Evolutionary conservation across 2,888 invertebrate species (phyloP), one percentile per base, ranked within the genome.

Genomic region (Crepidodera aurea): DNA sequence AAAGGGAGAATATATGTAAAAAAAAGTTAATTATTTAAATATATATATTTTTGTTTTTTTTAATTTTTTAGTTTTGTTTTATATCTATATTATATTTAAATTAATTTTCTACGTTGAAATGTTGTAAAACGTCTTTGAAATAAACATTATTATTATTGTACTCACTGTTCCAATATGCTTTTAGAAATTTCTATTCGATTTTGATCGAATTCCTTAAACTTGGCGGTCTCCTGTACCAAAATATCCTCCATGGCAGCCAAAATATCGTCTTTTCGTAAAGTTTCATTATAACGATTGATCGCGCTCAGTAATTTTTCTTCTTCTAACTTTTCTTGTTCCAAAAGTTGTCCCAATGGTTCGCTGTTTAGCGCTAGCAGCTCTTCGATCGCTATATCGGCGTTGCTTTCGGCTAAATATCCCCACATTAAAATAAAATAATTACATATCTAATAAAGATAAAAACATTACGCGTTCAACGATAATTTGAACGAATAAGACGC

Each of bases 211-310:
- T 86, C 82, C 73, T 85, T 84, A 67, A 90, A 86, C 65, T 86
- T 84, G 29, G 83, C 79, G 64, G 85, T 84, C 77, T 91, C 90
- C 76, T 90, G 87, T 66, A 87, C 85, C 42, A 92, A 80, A 34
- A 91, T 80, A 71, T 84, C 83, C 76, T 90, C 86, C 90, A 92
- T 92, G 46, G 88, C 88, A 73, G 83, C 85, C 46, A 91, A 81
- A 55, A 90, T 86, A 78, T 91, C 90, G 73, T 85, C 83, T 77
- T 88, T 89, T 68, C 85, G 85, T 27, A 90, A 79, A 73, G 82
- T 83, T 73, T 85, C 84, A 79, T 85, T 84, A 73, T 85, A 84
- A 50, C 70, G 75, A 84, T 66, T 69, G 6, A 84, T 85, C 60
- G 87, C 86, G 64, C 87, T 86, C 40, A 91, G 78, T 48, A 91